Percentiles rank a stretch among this genome's conserved stretches.
phyloP scores from a whole-genome alignment of 30 jellyfish, hydroid and myxozoan genomes.

The Morbakka virulenta region DNA sequence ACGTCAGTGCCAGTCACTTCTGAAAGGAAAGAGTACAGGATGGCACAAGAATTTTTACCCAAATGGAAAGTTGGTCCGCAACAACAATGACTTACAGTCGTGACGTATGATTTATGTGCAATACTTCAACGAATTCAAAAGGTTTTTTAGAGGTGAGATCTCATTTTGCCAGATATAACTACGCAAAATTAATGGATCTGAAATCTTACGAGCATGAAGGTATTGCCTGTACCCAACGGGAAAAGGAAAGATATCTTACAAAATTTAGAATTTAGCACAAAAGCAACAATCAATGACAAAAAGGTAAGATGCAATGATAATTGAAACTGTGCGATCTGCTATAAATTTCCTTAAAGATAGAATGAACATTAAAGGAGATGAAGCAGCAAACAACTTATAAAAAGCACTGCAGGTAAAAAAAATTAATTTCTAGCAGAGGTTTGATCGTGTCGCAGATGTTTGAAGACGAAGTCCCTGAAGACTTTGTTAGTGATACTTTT shows the following conservation, averaged over 20 bases:
- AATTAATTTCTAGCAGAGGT: too few species aligned
- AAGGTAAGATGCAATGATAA: too few species aligned
- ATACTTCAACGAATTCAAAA: conserved; percentile 35
- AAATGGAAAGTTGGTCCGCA: conserved; percentile 34
- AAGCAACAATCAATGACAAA: too few species aligned
- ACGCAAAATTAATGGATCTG: conserved; percentile 3
- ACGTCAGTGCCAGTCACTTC: conserved; percentile 16
- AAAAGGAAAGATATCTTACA: conserved; percentile 7
- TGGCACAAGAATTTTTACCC: conserved; percentile 42
- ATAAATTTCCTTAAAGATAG: too few species aligned
- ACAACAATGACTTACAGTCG: conserved; percentile 34
- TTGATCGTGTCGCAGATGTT: conserved; percentile 21
- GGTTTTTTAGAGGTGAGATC: conserved; percentile 12
- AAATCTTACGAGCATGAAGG: conserved; percentile 12
- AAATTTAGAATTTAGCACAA: not conserved
- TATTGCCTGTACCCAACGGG: conserved; percentile 32
- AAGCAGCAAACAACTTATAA: not conserved
- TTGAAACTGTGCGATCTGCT: too few species aligned
- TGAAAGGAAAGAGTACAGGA: conserved; percentile 23
- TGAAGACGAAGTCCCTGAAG: conserved; percentile 11
- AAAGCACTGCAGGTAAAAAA: conserved; percentile 5
- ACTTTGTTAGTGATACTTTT: conserved; percentile 23
- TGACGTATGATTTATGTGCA: conserved; percentile 23
- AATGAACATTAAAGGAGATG: too few species aligned
- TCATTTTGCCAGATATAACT: conserved; percentile 28